phyloP scores from a whole-genome alignment of 2,113 vertebrate species.

The Pantherophis guttatus region DNA sequence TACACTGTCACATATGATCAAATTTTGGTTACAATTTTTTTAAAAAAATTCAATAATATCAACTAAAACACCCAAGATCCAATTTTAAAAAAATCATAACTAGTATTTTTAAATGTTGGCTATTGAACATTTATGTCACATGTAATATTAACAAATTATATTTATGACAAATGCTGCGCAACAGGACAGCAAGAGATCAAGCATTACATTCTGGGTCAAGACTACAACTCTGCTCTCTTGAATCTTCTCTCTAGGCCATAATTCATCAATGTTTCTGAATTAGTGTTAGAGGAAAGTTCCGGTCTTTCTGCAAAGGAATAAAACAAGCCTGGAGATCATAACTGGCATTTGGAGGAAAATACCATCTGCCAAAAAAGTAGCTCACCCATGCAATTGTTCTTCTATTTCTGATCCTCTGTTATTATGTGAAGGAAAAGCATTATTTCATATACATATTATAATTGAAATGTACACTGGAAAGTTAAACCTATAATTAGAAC shows the following conservation, averaged over 20 bases:
- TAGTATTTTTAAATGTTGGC: background rate
- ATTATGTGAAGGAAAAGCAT: background rate
- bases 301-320: background rate
- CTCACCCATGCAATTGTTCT: background rate
- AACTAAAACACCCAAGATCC: background rate
- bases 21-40: background rate
- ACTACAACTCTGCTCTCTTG: background rate
- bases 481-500: background rate
- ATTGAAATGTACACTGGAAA: background rate
- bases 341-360: background rate
- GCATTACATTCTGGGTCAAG: background rate
- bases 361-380: background rate
- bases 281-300: background rate
- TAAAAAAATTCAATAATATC: background rate
- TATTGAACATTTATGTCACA: background rate
- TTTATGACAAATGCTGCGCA: background rate
- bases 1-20: background rate
- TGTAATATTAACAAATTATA: background rate
- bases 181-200: background rate
- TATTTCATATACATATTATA: background rate
- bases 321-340: background rate
- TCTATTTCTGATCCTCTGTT: background rate
- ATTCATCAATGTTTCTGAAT: background rate
- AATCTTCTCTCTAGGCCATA: background rate
- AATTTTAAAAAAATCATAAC: background rate